phyloP scores from a whole-genome alignment of 2,888 invertebrate species.

The Drosophila monieri region DNA sequence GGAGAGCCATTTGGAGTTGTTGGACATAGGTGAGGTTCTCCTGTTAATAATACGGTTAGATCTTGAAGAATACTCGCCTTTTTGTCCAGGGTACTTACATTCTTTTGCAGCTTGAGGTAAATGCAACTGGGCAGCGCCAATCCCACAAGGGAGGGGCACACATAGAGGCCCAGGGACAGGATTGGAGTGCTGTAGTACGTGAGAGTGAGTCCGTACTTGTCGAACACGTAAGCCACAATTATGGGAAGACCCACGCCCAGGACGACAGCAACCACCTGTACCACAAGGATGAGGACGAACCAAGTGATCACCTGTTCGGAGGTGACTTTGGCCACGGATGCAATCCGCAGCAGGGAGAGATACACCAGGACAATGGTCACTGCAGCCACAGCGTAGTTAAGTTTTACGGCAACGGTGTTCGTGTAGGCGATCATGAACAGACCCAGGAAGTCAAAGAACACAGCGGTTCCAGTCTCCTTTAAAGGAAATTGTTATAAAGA shows the following conservation, averaged over 20 bases:
- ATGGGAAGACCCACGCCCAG: conserved; percentile 77
- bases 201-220: conserved; percentile 84
- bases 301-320: conserved; percentile 61
- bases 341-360: conserved; percentile 74
- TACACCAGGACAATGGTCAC: conserved; percentile 75
- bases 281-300: conserved; percentile 34
- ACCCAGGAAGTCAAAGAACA: conserved; percentile 91
- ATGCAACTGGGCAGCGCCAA: conserved; percentile 72
- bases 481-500: not conserved
- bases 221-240: conserved; percentile 81
- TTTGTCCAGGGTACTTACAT: conserved; percentile 56
- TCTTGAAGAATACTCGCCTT: not conserved
- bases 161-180: conserved; percentile 83
- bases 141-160: conserved; percentile 80
- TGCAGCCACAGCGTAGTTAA: conserved; percentile 81
- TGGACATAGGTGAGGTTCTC: conserved; percentile 66
- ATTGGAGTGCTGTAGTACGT: conserved; percentile 86
- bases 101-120: conserved; percentile 70
- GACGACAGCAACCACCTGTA: conserved; percentile 66
- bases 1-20: conserved; percentile 78
- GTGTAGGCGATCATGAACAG: conserved; percentile 88
- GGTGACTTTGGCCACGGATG: conserved; percentile 60
- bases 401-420: conserved; percentile 81
- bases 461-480: conserved; percentile 84
- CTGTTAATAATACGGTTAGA: conserved; percentile 44